These are phyloP conservation scores for Chaitophorus viminalis DNA, from an alignment of 2,888 invertebrate species.

Conservation along the genomic window DNA sequence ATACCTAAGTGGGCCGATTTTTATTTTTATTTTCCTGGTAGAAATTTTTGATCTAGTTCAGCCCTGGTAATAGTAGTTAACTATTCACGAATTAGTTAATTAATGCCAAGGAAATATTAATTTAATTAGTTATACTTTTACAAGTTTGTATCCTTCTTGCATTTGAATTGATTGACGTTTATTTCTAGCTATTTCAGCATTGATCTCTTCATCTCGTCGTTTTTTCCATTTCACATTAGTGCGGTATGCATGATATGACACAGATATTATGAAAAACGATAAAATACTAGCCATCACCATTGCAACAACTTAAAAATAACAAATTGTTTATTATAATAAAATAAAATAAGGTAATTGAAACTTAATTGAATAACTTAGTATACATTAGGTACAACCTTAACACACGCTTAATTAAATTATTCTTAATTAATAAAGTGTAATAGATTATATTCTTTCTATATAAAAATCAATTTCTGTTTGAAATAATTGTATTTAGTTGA, in stretches of 20 bases:
- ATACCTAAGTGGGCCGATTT: no score
- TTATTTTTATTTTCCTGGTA: no score
- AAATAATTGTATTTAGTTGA: no score
- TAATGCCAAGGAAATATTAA: not conserved
- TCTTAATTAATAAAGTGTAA: no score
- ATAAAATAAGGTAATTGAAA: slow-evolving; percentile 1
- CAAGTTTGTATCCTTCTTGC: slow-evolving; percentile 69
- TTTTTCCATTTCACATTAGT: slow-evolving; percentile 79
- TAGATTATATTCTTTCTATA: no score
- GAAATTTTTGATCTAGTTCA: no score
- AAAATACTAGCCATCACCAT: slow-evolving; percentile 81
- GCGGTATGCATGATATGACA: slow-evolving; percentile 79
- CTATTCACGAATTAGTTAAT: no score
- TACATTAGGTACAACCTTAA: not conserved
- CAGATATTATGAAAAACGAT: slow-evolving; percentile 75
- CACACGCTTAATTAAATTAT: no score
- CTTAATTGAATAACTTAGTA: not conserved
- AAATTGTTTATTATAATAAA: slow-evolving; percentile 24
- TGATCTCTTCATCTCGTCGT: slow-evolving; percentile 79
- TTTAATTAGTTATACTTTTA: slow-evolving; percentile 26
- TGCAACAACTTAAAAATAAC: slow-evolving; percentile 74
- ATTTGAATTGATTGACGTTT: slow-evolving; percentile 79
- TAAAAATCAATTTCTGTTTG: no score
- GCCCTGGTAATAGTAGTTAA: no score
- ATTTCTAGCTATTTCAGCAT: slow-evolving; percentile 78